Evolutionary conservation across 2,113 vertebrate genomes (phyloP).

Genomic region (Brachyhypopomus gauderio): DNA sequence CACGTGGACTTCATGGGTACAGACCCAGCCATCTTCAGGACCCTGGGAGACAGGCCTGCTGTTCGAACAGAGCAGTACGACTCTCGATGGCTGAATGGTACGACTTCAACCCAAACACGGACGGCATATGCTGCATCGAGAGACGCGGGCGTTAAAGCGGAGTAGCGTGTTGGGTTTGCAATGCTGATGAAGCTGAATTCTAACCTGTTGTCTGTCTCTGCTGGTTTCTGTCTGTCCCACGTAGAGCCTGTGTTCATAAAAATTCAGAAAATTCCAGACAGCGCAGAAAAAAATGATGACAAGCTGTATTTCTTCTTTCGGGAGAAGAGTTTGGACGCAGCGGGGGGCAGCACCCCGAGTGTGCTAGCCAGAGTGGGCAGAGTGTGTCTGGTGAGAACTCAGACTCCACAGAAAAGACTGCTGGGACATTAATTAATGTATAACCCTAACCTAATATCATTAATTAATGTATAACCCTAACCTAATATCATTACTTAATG

Average conservation of each 20-base stretch:
- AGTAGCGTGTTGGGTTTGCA: background rate
- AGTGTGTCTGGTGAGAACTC: slow-evolving; percentile 80
- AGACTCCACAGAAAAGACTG: background rate
- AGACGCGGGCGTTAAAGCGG: background rate
- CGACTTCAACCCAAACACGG: slow-evolving; percentile 35
- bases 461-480: background rate
- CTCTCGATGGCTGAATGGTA: slow-evolving; percentile 85
- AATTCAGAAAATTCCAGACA: slow-evolving; percentile 82
- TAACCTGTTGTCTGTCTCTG: background rate
- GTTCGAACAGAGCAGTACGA: slow-evolving; percentile 84
- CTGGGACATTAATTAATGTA: background rate
- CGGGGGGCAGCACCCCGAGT: slow-evolving; percentile 75
- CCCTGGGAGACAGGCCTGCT: slow-evolving; percentile 78
- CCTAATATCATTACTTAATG: background rate
- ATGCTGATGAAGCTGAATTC: background rate
- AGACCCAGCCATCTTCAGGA: slow-evolving; percentile 82
- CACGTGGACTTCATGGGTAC: slow-evolving; percentile 88
- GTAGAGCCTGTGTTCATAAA: slow-evolving; percentile 82
- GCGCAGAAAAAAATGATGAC: slow-evolving; percentile 81
- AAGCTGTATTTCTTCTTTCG: slow-evolving; percentile 87
- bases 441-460: background rate
- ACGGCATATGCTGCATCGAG: too few relatives aligned
- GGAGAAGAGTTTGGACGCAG: slow-evolving; percentile 79
- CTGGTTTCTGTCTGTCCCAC: slow-evolving; percentile 32
- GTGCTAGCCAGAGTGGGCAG: slow-evolving; percentile 79